A percentile compares a stretch with the other conserved stretches of the same genome.
phyloP scores from a whole-genome alignment of 2,888 invertebrate genomes.

The Melieria picta region DNA sequence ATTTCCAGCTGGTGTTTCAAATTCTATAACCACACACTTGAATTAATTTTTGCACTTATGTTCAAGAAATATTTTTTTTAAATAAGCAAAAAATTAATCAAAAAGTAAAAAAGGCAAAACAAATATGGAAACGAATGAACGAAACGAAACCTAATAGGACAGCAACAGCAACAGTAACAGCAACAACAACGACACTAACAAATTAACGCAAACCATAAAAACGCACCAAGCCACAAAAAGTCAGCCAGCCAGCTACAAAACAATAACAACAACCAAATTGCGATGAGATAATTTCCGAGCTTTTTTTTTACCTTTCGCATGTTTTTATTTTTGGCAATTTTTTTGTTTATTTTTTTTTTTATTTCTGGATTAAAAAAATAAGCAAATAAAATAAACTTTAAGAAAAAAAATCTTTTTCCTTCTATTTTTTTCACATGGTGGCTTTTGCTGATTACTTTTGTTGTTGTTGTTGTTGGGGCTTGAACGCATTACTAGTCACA shows the following conservation, averaged over 20 bases:
- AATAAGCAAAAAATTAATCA: too few relatives aligned
- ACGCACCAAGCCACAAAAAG: slow-evolving; percentile 16
- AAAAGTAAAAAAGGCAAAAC: neutral
- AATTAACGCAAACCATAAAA: slow-evolving; percentile 26
- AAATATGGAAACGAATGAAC: neutral
- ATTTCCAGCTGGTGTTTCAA: too few relatives aligned
- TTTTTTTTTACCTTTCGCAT: neutral
- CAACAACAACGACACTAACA: slow-evolving; percentile 3
- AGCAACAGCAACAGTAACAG: slow-evolving; percentile 4
- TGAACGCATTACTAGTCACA: too few relatives aligned
- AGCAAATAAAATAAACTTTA: too few relatives aligned
- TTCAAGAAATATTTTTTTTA: too few relatives aligned
- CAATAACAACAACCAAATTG: neutral
- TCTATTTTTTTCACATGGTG: neutral
- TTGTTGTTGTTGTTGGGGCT: neutral
- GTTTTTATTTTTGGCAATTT: neutral
- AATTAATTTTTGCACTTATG: too few relatives aligned
- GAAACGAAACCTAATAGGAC: neutral
- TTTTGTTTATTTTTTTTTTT: slow-evolving; percentile 5
- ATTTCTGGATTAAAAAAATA: neutral
- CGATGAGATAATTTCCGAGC: slow-evolving; percentile 19
- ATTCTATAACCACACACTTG: too few relatives aligned
- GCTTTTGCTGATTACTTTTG: neutral
- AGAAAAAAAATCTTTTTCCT: neutral
- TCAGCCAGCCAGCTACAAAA: neutral